Evolutionary conservation across 2,797 vertebrate genomes (phyloP), one percentile per base, ranked within the genome.

Genomic region (Eutrigla gurnardus): DNA sequence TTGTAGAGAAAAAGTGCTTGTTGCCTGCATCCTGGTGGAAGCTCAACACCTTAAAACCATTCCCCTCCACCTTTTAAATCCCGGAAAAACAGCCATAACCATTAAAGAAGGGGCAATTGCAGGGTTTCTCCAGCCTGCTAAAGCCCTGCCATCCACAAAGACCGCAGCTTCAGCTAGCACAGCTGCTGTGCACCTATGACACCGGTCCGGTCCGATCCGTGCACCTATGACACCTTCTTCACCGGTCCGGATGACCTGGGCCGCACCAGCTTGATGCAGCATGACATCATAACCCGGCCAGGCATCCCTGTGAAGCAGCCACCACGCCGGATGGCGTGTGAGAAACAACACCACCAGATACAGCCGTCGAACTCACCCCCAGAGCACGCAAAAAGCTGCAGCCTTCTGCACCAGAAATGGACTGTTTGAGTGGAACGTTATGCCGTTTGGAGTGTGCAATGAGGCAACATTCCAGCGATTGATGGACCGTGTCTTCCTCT

Each of bases 331-430:
- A 81, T 86, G 77, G 69, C 65, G 0, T 4, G 6, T 4, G 77
- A 87, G 2, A 83, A 81, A 11, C 82, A 85, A 9, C 35, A 85
- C 42, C 39, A 73, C 3, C 77, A 88, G 47, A 66, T 82, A 1
- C 36, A 75, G 2, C 62, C 13, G 78, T 74, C 0, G 65, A 65
- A 2, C 14, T 77, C 3, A 75, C 57, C 0, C 75, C 78, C 3
- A 45, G 37, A 7, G 67, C 65, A 0, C 13, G 54, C 2, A 25
- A 25, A 2, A 35, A 11, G 77, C 80, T 8, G 42, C 73, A 0
- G 61, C 71, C 0, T 84, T 86, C 4, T 86, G 82, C 17, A 77
- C 49, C 12, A 25, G 65, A 1, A 82, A 76, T 12, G 70, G 85
- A 2, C 49, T 84, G 0, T 86, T 87, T 2, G 35, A 73, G 0